Evolutionary conservation across 2,113 vertebrate species (phyloP).

Genomic region (Limanda limanda): DNA sequence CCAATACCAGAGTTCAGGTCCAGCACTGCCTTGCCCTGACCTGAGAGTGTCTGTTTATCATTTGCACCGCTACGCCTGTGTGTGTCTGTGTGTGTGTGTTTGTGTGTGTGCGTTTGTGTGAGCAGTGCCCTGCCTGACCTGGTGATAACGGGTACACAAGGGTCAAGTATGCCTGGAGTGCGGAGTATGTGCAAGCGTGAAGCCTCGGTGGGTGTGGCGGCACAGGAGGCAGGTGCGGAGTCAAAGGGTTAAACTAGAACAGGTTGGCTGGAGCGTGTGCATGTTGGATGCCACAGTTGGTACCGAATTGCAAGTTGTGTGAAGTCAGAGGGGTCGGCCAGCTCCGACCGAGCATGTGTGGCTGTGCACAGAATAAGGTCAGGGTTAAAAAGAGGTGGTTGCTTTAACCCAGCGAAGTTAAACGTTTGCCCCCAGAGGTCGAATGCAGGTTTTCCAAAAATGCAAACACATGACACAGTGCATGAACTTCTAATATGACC

Average conservation of each 20-base stretch:
- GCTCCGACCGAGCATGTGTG: constrained; percentile 22
- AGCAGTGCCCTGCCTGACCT: constrained; percentile 42
- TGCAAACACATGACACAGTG: constrained; percentile 30
- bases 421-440: constrained; percentile 22
- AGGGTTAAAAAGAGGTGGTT: constrained; percentile 54
- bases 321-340: constrained; percentile 35
- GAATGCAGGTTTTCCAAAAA: constrained; percentile 30
- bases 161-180: constrained; percentile 67
- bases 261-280: constrained; percentile 52
- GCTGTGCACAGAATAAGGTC: constrained; percentile 19
- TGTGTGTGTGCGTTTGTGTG: not conserved
- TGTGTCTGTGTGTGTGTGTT: constrained; percentile 2
- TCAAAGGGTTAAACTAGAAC: constrained; percentile 71
- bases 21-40: constrained; percentile 41
- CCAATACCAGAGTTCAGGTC: constrained; percentile 17
- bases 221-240: constrained; percentile 61
- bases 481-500: not conserved
- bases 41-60: constrained; percentile 36
- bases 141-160: constrained; percentile 44
- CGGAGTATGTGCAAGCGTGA: constrained; percentile 54
- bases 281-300: constrained; percentile 35
- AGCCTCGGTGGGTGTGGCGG: constrained; percentile 27
- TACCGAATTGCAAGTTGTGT: constrained; percentile 30
- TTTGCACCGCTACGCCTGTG: not conserved
- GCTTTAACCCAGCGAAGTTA: constrained; percentile 53